Conservation (phyloP, 2,888 invertebrate species). For the Acronicta psi region DNA sequence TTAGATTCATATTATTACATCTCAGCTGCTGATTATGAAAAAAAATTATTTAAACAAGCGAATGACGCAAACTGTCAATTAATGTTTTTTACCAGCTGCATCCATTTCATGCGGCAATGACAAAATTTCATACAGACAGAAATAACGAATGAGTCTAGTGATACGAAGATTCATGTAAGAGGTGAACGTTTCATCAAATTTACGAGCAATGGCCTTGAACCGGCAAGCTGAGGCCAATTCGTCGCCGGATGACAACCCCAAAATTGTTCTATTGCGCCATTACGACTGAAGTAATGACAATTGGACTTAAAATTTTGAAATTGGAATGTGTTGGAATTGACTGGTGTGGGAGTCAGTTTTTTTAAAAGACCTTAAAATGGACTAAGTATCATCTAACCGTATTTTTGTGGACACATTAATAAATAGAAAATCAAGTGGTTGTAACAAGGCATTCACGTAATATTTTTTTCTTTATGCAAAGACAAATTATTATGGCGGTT, state of each 20-base stretch:
- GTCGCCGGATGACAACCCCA: constrained; percentile 62
- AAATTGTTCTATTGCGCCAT: constrained; percentile 62
- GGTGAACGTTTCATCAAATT: constrained; percentile 64
- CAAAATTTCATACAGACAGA: constrained; percentile 20
- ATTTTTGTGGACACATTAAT: too few relatives aligned
- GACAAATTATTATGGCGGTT: constrained; percentile 14
- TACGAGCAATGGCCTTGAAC: constrained; percentile 65
- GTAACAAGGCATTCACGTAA: constrained; percentile 28
- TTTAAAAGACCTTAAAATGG: background rate
- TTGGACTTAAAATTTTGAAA: constrained; percentile 43
- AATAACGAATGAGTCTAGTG: constrained; percentile 38
- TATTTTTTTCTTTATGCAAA: constrained; percentile 28
- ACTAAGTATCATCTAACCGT: background rate
- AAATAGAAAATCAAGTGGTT: background rate
- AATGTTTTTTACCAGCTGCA: constrained; percentile 3
- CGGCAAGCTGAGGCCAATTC: constrained; percentile 60
- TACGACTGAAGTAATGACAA: constrained; percentile 44
- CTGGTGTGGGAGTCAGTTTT: constrained; percentile 28
- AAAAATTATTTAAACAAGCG: background rate
- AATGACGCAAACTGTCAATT: constrained; percentile 2
- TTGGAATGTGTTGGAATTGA: constrained; percentile 27
- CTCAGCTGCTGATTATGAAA: background rate
- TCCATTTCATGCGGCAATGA: constrained; percentile 14
- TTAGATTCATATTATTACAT: background rate
- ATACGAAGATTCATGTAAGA: constrained; percentile 45